Evolutionary conservation across 2,888 invertebrate genomes (phyloP), one percentile per base, ranked within the genome.

Genomic region (Camponotus fellah): DNA sequence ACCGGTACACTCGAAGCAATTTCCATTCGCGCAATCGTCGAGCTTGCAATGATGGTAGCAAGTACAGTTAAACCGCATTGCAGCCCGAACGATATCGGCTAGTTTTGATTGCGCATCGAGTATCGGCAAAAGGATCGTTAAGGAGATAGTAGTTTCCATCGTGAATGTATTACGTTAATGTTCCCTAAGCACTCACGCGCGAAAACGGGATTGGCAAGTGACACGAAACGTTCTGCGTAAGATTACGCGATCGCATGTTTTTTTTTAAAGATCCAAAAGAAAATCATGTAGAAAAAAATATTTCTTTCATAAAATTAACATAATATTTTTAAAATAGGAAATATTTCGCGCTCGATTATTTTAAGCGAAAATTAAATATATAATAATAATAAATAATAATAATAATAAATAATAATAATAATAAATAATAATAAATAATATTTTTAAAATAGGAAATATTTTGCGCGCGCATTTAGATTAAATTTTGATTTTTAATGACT

Each of bases 1-100:
- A 69, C 83, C 82, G 75, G 76, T 88, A 82, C 49, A 17, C 66
- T 85, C 84, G 82, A 79, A 87, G 79, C 89, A 85, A 84, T 53
- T 56, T 77, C 72, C 81, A 72, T 75, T 71, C 69, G 34, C 71
- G 66, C 82, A 72, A 88, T 82, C 84, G 82, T 85, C 87, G 82
- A 85, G 79, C 69, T 79, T 46, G 74, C 82, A 84, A 82, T 40
- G 17, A 69, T 82, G 62, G 82, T 87, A 89, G 85, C 87, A 77
- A 72, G 10, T 85, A 85, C 82, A 81, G 43, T 79, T 79, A 71
- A 79, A 43, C 71, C 34, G 43, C 37, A 53, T 76, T 76, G 53
- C n/a, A 56, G 40, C 9, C 40, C 32, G 26, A 46, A 56, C 26
- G 77, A 77, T 68, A 77, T 68, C 68, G 68, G 40, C 65, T 77